phyloP scores from a whole-genome alignment of 2,113 vertebrate species.

The Acanthisitta chloris region DNA sequence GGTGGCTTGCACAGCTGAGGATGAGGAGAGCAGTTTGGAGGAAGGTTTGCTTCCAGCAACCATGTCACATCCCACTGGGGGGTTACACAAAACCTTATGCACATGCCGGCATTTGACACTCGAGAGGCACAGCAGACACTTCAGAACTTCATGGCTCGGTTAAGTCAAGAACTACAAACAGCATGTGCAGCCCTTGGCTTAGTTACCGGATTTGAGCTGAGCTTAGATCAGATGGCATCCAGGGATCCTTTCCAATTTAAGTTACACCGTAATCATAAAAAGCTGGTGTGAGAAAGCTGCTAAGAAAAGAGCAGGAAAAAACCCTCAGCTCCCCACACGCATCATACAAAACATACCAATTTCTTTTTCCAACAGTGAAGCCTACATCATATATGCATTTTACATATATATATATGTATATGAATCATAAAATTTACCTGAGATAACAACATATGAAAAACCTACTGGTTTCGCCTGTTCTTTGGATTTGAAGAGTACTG shows the following conservation, averaged over 20 bases:
- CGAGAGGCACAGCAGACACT: rapidly evolving
- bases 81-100: not conserved
- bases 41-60: not conserved
- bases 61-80: rapidly evolving
- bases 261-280: not conserved
- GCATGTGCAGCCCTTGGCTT: not conserved
- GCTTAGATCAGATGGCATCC: not conserved
- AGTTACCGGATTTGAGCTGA: not conserved
- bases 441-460: not conserved
- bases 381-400: too few species aligned
- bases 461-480: not conserved
- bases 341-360: rapidly evolving
- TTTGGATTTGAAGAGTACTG: not conserved
- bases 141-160: not conserved
- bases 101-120: not conserved
- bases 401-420: too few species aligned
- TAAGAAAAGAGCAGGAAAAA: not conserved
- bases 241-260: constrained; percentile 9
- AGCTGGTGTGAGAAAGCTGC: not conserved
- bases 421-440: not conserved
- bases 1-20: rapidly evolving
- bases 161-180: not conserved
- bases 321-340: not conserved
- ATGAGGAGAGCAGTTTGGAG: not conserved
- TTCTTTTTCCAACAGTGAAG: not conserved